A percentile compares a stretch with the other conserved stretches of the same genome.
Conservation (phyloP, 2,888 invertebrate genomes). For the Carcina quercana region DNA sequence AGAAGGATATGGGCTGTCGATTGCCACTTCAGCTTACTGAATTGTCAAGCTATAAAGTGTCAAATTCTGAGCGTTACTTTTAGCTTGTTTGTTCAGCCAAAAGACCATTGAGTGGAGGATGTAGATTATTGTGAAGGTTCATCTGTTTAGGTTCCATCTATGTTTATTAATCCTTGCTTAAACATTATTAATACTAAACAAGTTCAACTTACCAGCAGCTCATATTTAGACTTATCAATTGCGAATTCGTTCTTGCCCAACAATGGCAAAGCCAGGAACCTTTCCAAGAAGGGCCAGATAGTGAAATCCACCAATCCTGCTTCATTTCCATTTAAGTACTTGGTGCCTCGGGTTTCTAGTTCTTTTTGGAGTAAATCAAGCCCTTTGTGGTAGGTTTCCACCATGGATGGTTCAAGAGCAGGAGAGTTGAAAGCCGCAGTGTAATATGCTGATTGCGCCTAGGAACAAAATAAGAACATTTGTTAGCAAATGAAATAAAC, state of each 20-base stretch:
- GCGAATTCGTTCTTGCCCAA: slow-evolving; percentile 77
- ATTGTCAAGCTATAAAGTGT: too few species aligned
- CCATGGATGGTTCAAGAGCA: slow-evolving; percentile 43
- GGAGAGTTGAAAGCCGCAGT: slow-evolving; percentile 61
- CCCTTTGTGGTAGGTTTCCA: slow-evolving; percentile 71
- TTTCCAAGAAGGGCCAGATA: slow-evolving; percentile 91
- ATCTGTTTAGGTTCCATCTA: too few species aligned
- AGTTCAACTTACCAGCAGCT: slow-evolving; percentile 77
- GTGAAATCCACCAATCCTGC: slow-evolving; percentile 88
- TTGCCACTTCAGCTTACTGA: too few species aligned
- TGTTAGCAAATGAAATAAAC: too few species aligned
- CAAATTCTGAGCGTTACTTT: too few species aligned
- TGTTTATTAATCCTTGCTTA: too few species aligned
- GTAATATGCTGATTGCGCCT: slow-evolving; percentile 73
- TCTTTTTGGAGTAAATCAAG: slow-evolving; percentile 80
- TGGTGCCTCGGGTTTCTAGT: slow-evolving; percentile 74
- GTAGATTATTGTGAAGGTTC: too few species aligned
- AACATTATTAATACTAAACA: not conserved
- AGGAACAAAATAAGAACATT: too few species aligned
- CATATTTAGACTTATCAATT: slow-evolving; percentile 78
- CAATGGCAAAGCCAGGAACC: slow-evolving; percentile 70
- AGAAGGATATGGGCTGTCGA: too few species aligned
- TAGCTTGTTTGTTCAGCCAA: too few species aligned
- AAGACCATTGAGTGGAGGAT: too few species aligned
- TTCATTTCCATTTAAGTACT: slow-evolving; percentile 78